Evolutionary conservation across 2,888 invertebrate genomes (phyloP).

Genomic region (Zonitis immaculata): DNA sequence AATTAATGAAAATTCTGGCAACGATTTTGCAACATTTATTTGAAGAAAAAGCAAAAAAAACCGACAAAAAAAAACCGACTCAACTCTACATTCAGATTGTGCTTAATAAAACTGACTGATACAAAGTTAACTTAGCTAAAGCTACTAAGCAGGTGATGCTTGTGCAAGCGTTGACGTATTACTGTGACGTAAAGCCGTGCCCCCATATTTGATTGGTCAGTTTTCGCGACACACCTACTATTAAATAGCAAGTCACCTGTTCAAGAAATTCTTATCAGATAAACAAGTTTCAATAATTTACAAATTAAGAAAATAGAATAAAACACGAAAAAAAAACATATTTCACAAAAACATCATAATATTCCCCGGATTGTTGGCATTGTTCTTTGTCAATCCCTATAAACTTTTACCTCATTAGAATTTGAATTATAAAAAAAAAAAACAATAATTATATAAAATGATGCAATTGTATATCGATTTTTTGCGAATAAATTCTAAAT

Average conservation of each 20-base stretch:
- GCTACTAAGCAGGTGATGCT: constrained; percentile 22
- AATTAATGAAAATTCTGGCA: not conserved
- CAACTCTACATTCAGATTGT: constrained; percentile 7
- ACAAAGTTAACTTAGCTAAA: constrained; percentile 8
- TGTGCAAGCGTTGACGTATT: constrained; percentile 13
- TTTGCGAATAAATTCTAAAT: not conserved
- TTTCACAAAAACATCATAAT: not conserved
- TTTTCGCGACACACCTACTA: constrained; percentile 21
- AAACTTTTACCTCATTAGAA: not conserved
- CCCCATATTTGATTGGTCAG: constrained; percentile 23
- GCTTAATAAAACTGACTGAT: constrained; percentile 14
- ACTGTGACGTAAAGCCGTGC: constrained; percentile 24
- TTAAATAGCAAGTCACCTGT: constrained; percentile 15
- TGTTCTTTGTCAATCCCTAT: not conserved
- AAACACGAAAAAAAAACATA: constrained; percentile 2
- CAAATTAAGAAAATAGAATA: constrained; percentile 4
- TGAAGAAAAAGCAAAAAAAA: not conserved
- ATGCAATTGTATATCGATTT: not conserved
- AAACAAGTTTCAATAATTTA: not conserved
- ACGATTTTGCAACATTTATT: not conserved
- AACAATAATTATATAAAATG: not conserved
- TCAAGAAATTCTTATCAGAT: constrained; percentile 5
- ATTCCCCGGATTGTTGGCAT: too few species aligned
- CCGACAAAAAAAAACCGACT: constrained; percentile 5
- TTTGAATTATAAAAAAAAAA: too few species aligned